Conservation (phyloP, 1,140 invertebrate genomes). For the Drosophila kikkawai region DNA sequence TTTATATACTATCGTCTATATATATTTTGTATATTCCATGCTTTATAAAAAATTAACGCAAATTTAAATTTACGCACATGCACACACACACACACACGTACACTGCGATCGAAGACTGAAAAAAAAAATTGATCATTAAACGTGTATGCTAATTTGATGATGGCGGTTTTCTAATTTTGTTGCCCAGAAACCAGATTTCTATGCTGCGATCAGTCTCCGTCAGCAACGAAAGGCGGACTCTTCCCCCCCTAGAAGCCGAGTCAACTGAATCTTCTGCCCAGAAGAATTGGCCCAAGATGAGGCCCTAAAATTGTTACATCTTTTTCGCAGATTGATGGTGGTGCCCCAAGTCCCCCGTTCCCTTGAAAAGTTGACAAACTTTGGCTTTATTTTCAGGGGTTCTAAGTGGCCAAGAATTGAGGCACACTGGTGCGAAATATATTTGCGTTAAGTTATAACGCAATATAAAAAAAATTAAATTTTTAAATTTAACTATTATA, state of each 20-base stretch:
- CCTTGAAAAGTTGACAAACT: conserved; percentile 31
- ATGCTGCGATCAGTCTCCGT: conserved; percentile 31
- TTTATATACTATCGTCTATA: conserved; percentile 18
- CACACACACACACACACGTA: conserved; percentile 21
- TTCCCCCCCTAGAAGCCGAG: background rate
- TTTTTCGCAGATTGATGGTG: conserved; percentile 20
- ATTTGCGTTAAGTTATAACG: background rate
- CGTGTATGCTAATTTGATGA: conserved; percentile 82
- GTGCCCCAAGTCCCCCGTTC: background rate
- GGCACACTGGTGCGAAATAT: conserved; percentile 1
- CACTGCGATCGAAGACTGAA: conserved; percentile 22
- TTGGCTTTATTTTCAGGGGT: conserved; percentile 17
- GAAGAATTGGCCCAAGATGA: conserved; percentile 19
- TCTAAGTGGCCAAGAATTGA: conserved; percentile 15
- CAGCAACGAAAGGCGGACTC: conserved; percentile 22
- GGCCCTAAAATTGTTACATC: conserved; percentile 33
- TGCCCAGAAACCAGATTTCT: conserved; percentile 69
- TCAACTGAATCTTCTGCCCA: conserved; percentile 8
- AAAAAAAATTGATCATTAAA: conserved; percentile 77
- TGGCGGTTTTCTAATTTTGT: conserved; percentile 79
- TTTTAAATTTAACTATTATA: background rate
- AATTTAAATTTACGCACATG: conserved; percentile 56
- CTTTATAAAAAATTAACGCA: conserved; percentile 76
- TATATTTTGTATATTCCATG: conserved; percentile 57
- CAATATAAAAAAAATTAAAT: too few relatives aligned